These are phyloP conservation scores for Melopsittacus undulatus DNA, from an alignment of 2,797 vertebrate genomes.

Conservation along the genomic window DNA sequence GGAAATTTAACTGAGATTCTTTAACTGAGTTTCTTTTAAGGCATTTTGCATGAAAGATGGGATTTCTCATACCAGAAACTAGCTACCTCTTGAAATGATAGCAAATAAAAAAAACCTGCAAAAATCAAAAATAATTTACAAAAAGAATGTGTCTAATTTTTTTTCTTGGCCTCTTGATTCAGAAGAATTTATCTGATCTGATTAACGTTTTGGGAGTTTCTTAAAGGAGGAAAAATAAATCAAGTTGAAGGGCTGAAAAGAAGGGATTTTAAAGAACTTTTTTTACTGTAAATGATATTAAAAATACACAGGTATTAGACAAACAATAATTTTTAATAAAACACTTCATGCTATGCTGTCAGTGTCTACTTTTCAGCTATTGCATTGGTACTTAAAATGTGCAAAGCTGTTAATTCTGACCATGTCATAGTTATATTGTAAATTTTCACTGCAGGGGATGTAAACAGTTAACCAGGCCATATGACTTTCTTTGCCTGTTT, in stretches of 20 bases:
- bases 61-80: not conserved
- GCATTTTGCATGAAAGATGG: not conserved
- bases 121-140: not conserved
- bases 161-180: not conserved
- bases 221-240: not conserved
- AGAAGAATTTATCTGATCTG: not conserved
- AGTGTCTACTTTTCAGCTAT: not conserved
- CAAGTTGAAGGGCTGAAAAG: not conserved
- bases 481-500: not conserved
- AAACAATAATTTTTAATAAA: not conserved
- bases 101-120: not conserved
- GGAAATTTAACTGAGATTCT: not conserved
- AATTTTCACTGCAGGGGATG: not conserved
- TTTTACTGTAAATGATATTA: not conserved
- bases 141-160: not conserved
- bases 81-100: not conserved
- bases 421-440: not conserved
- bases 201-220: not conserved
- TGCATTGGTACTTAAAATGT: not conserved
- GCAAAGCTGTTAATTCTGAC: not conserved
- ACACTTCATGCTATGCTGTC: not conserved
- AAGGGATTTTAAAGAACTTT: not conserved
- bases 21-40: not conserved
- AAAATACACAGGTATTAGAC: not conserved
- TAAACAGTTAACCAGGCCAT: not conserved